Evolutionary conservation across 2,113 vertebrate genomes (phyloP), one percentile per base, ranked within the genome.

Genomic region (Pluvialis apricaria): DNA sequence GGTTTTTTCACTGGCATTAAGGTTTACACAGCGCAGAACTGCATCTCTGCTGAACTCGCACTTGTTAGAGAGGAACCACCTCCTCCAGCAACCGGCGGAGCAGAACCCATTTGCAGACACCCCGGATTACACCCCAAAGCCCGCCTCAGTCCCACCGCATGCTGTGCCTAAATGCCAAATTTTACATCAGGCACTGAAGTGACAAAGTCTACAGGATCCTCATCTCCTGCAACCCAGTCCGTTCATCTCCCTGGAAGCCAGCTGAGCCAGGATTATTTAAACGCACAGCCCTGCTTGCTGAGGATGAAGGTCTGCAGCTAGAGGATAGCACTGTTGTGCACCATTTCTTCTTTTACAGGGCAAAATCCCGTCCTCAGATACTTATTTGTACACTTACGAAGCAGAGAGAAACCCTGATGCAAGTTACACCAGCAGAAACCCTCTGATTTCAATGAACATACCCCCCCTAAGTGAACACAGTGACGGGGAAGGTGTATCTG

Each of bases 1-100:
- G 20, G 10, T 21, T 15, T 42, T 42, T 61, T 6, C 6, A 68
- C 32, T 80, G 10, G 8, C 47, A 18, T 17, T 51, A 47, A 71
- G 34, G 21, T 45, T 19, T 85, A 29, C 29, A n/a, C 17, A 49
- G 65, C 8, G 3, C 65, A 82, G 42, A 87, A 38, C 6, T 8
- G 22, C 15, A 0, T 25, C 49, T 54, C n/a, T 36, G 2, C 44
- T 16, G 14, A 58, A n/a, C 24, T 42, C 0, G 0, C 6, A 2
- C 9, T 68, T 38, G 25, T 38, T 47, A 21, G 26, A 84, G 25
- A 65, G 45, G 15, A 92, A 28, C 5, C 36, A 36, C n/a, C 32
- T 65, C 28, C 9, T 6, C 40, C 70, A 88, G 57, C 61, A 68
- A 10, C n/a, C 22, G 12, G 12, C n/a, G 6, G n/a, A 82, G 65